Evolutionary conservation across 2,113 vertebrate genomes (phyloP).

Genomic region (Calidris pugnax): DNA sequence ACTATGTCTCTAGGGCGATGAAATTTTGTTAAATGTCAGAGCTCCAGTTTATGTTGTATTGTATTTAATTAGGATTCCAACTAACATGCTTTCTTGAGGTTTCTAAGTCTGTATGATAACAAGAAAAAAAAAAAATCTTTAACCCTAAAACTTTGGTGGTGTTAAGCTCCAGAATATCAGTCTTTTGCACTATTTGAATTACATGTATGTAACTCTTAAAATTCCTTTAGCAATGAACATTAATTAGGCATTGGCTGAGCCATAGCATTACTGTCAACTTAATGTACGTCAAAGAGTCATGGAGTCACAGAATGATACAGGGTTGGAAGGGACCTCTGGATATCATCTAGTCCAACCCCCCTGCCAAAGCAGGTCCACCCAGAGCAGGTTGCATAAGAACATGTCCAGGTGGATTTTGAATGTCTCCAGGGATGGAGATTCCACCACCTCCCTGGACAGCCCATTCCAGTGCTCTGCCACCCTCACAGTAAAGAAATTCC

Average conservation of each 20-base stretch:
- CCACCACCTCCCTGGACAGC: too few relatives aligned
- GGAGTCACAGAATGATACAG: too few relatives aligned
- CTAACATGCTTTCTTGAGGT: background rate
- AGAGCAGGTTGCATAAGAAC: too few relatives aligned
- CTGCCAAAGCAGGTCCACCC: too few relatives aligned
- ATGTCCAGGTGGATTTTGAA: too few relatives aligned
- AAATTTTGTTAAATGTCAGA: slow-evolving; percentile 57
- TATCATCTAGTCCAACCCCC: too few relatives aligned
- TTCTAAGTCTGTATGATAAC: background rate
- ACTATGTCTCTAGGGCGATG: background rate
- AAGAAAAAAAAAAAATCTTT: background rate
- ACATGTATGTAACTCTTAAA: background rate
- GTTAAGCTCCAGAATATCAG: background rate
- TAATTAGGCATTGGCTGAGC: background rate
- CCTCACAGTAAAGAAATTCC: too few relatives aligned
- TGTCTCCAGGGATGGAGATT: too few relatives aligned
- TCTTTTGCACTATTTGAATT: background rate
- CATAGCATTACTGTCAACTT: background rate
- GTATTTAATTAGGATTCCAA: slow-evolving; percentile 46
- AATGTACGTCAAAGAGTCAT: background rate
- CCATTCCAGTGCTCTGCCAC: too few relatives aligned
- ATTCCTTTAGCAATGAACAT: background rate
- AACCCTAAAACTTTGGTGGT: background rate
- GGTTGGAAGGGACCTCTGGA: too few relatives aligned
- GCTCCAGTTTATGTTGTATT: background rate